These are phyloP conservation scores for Ommatoiulus sabulosus DNA, from an alignment of 2,888 invertebrate species.

Conservation along the genomic window DNA sequence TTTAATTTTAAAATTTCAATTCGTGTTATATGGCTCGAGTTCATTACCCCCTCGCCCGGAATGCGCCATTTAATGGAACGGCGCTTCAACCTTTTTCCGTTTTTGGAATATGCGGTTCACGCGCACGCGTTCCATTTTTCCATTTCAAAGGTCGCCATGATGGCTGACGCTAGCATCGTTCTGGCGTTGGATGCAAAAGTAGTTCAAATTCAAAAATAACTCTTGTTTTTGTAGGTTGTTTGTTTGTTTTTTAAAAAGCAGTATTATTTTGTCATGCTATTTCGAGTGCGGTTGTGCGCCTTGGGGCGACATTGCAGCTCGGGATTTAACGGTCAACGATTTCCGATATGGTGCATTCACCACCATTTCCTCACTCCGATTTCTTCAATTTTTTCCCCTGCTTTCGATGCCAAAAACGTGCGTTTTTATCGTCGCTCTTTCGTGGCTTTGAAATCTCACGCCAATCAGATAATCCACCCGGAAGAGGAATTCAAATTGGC, in stretches of 20 bases:
- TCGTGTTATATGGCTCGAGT: neutral
- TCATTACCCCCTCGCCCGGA: neutral
- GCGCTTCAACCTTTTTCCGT: neutral
- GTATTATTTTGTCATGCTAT: too few species aligned
- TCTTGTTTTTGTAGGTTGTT: too few species aligned
- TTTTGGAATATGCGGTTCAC: neutral
- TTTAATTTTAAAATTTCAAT: neutral
- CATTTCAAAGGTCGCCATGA: neutral
- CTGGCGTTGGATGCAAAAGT: neutral
- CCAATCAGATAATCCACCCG: conserved; percentile 51
- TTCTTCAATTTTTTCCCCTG: neutral
- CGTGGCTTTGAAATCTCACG: conserved; percentile 39
- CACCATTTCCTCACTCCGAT: neutral
- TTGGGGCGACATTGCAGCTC: too few species aligned
- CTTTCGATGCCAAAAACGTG: neutral
- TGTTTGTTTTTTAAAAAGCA: too few species aligned
- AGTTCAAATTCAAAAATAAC: too few species aligned
- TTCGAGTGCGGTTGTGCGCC: too few species aligned
- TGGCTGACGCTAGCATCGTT: neutral
- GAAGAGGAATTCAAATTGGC: conserved; percentile 52
- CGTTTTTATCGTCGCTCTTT: neutral
- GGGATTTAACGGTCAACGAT: neutral
- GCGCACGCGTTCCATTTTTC: neutral
- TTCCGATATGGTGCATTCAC: neutral
- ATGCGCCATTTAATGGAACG: neutral